phyloP scores from a whole-genome alignment of 2,797 vertebrate species.

The Pipistrellus pygmaeus region DNA sequence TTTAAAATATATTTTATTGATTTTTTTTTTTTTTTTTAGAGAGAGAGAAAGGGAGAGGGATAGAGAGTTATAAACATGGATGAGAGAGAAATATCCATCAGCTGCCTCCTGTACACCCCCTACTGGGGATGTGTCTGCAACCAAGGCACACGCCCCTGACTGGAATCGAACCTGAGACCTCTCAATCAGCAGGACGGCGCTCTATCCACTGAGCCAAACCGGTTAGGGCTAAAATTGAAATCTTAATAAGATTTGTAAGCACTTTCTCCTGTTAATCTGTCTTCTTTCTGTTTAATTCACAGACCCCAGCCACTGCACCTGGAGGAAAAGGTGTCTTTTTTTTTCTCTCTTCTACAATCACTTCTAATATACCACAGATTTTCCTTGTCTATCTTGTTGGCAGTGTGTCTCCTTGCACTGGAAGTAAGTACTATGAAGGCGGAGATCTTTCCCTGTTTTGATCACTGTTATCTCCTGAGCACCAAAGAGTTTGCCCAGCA shows the following conservation, averaged over 20 bases:
- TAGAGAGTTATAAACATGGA: too few relatives aligned
- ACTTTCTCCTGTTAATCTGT: background rate
- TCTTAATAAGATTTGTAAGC: background rate
- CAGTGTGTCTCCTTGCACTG: background rate
- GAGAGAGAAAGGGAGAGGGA: too few relatives aligned
- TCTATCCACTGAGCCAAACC: too few relatives aligned
- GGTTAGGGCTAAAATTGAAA: background rate
- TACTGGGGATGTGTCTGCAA: too few relatives aligned
- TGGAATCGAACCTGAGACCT: too few relatives aligned
- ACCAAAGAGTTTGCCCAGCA: background rate
- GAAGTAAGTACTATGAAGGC: background rate
- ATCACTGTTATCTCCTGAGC: background rate
- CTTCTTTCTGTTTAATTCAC: background rate
- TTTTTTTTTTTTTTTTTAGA: too few relatives aligned
- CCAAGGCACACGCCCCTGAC: too few relatives aligned
- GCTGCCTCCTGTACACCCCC: too few relatives aligned
- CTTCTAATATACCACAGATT: background rate
- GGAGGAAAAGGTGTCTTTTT: background rate
- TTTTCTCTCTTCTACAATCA: too few relatives aligned
- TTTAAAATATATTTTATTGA: too few relatives aligned
- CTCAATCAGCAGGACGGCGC: too few relatives aligned
- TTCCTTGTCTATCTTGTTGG: background rate
- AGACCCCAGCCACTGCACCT: background rate
- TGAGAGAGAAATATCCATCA: too few relatives aligned
- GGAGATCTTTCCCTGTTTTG: background rate